Conservation (phyloP, 2,113 vertebrate species). For the Shinisaurus crocodilurus region DNA sequence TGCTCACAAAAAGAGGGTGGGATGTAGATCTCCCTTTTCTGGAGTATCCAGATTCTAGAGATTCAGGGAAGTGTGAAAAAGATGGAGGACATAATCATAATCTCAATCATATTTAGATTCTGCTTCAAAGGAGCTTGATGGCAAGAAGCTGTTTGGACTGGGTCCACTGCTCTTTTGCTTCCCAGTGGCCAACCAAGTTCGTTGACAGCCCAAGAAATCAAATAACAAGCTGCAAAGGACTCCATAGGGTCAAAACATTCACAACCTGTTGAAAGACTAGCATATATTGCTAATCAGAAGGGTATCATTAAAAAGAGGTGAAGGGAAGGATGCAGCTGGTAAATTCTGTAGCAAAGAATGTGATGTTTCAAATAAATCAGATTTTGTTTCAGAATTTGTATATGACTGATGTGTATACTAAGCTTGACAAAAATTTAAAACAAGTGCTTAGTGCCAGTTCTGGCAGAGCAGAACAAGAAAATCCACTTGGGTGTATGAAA, state of each 20-base stretch:
- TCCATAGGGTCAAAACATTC: background rate
- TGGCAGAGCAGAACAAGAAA: background rate
- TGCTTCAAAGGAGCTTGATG: background rate
- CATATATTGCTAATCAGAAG: background rate
- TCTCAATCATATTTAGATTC: background rate
- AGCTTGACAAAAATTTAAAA: background rate
- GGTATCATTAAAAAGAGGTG: background rate
- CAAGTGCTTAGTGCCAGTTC: background rate
- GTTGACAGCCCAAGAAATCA: background rate
- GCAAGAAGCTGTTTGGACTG: background rate
- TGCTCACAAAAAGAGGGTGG: no score
- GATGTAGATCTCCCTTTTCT: no score
- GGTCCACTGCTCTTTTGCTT: background rate
- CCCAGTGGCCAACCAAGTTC: background rate
- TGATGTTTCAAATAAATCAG: conserved; percentile 3
- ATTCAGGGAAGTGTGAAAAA: no score
- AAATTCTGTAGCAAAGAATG: background rate
- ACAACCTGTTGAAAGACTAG: background rate
- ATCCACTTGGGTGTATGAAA: background rate
- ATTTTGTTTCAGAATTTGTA: background rate
- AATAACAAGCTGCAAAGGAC: background rate
- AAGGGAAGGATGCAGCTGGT: background rate
- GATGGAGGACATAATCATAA: background rate
- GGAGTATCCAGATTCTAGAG: no score
- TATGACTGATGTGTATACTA: background rate